Conservation (phyloP, 2,113 vertebrate species). For the Synchiropus splendidus region DNA sequence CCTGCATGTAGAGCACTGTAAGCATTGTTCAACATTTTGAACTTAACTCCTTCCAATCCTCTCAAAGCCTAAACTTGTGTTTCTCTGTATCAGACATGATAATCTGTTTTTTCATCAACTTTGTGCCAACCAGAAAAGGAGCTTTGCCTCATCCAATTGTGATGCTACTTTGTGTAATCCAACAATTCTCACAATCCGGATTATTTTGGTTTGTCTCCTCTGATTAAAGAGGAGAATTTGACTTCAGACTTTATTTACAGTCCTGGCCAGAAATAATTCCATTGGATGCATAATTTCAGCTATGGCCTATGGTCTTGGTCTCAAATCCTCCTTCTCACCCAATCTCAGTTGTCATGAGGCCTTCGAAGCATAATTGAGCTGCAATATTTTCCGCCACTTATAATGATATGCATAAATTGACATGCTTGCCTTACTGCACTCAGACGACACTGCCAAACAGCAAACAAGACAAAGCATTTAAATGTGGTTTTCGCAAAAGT, state of each 20-base stretch:
- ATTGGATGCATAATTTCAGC: no score
- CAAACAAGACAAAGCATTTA: no score
- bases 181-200: conserved; percentile 58
- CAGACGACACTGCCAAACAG: no score
- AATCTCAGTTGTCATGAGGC: no score
- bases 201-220: conserved; percentile 52
- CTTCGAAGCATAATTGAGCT: no score
- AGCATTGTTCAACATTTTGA: conserved; percentile 36
- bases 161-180: conserved; percentile 59
- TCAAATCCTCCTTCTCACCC: no score
- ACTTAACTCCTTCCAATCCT: no score
- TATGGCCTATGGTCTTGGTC: no score
- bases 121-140: conserved; percentile 27
- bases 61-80: conserved; percentile 40
- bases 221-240: conserved; percentile 43
- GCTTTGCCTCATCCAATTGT: conserved; percentile 40
- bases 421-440: no score
- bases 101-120: conserved; percentile 35
- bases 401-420: no score
- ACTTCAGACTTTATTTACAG: conserved; percentile 47
- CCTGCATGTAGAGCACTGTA: conserved; percentile 32
- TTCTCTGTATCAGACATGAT: conserved; percentile 30
- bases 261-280: conserved; percentile 47
- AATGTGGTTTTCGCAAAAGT: no score
- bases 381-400: no score